These are phyloP conservation scores for Callitettix versicolor DNA, from an alignment of 1,140 invertebrate species.

Conservation along the genomic window DNA sequence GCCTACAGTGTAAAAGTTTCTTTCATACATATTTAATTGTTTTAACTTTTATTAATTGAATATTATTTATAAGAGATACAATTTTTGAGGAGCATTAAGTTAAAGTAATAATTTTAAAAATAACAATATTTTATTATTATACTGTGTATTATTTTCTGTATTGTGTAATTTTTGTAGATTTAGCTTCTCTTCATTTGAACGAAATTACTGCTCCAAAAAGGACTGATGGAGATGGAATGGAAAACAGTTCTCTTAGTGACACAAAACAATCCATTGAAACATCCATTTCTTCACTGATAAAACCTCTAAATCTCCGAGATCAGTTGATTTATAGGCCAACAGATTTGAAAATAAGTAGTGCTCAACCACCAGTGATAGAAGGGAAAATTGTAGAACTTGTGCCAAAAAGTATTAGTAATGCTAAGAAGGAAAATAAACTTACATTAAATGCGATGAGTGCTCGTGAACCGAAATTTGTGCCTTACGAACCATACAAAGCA, in stretches of 20 bases:
- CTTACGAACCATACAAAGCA: conserved; percentile 79
- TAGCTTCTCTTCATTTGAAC: too few species aligned
- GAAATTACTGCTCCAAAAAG: conserved; percentile 24
- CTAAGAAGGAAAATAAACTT: conserved; percentile 30
- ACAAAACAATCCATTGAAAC: background rate
- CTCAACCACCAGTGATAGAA: conserved; percentile 33
- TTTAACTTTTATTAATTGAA: too few species aligned
- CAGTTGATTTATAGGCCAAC: conserved; percentile 38
- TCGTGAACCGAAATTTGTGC: conserved; percentile 73
- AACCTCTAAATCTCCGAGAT: conserved; percentile 28
- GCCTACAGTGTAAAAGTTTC: too few species aligned
- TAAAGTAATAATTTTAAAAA: too few species aligned
- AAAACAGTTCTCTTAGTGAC: conserved; percentile 28
- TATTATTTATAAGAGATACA: too few species aligned
- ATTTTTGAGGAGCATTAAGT: too few species aligned
- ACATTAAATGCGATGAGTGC: conserved; percentile 40
- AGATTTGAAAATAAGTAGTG: conserved; percentile 33
- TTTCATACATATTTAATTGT: too few species aligned
- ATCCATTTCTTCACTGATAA: conserved; percentile 22
- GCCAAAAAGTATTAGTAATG: conserved; percentile 31
- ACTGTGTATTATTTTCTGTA: too few species aligned
- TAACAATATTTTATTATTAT: too few species aligned
- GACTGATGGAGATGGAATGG: conserved; percentile 45
- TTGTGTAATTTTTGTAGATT: too few species aligned
- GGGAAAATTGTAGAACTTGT: conserved; percentile 37